Evolutionary conservation across 2,888 invertebrate genomes (phyloP), one percentile per base, ranked within the genome.

Genomic region (Eupithecia pulchellata): DNA sequence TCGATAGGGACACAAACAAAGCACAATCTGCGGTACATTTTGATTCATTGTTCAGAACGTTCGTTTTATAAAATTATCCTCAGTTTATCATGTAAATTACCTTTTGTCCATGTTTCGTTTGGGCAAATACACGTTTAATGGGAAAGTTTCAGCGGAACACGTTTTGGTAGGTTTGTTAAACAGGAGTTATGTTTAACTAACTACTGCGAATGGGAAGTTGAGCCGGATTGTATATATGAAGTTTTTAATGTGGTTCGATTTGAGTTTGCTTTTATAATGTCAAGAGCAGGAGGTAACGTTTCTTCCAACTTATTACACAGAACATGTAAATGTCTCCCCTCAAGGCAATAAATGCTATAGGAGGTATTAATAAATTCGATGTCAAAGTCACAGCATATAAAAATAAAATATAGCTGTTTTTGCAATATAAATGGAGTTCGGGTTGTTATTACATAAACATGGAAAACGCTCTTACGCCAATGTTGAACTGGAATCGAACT

Each of bases 1-100:
- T 77, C 72, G 70, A 73, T 73, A 71, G 66, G 55, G 39, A 57
- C 39, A 73, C 69, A 78, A 78, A 77, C 72, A 77, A 75, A 74
- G 72, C 69, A 60, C 71, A 67, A 76, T 72, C 67, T 69, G 69
- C 47, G 64, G 30, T 62, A 64, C 57, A 65, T 68, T 61, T 68
- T 71, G 67, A 75, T 78, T 75, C 73, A 77, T 76, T 57, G 70
- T 65, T 65, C 68, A 55, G 32, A 61, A 66, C 29, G 73, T 62
- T 71, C 57, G 47, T 71, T 74, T 71, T 73, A 73, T 73, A 61
- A 67, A 68, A 69, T 73, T 66, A 75, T 64, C 65, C 42, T 66
- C 69, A 74, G 64, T 75, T 74, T 32, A 63, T 64, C 64, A 71
- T 66, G 47, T 14, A 69, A 55, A 62, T 67, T 68, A 71, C 66